Percentiles rank a stretch among this genome's conserved stretches.
Conservation (phyloP, 2,888 invertebrate species). For the Steromphala cineraria region DNA sequence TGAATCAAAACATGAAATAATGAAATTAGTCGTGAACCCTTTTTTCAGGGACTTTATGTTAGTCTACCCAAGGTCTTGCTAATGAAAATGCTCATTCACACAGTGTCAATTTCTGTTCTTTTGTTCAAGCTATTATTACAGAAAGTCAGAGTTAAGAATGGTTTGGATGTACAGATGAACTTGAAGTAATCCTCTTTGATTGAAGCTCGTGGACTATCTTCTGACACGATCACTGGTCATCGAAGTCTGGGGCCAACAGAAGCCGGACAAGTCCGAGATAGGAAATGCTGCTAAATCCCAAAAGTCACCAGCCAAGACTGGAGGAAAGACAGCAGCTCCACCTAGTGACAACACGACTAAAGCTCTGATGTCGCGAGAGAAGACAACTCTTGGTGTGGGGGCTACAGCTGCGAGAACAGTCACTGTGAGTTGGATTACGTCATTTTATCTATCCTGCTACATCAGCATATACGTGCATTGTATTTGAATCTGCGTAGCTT, state of each 20-base stretch:
- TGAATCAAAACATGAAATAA: no score
- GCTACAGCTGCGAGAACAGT: neutral
- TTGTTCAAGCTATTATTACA: no score
- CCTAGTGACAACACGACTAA: constrained; percentile 38
- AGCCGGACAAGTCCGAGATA: constrained; percentile 50
- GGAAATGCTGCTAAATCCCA: neutral
- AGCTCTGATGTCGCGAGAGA: constrained; percentile 50
- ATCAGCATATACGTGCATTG: no score
- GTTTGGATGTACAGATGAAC: no score
- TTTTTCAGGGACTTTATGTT: no score
- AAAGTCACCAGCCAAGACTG: constrained; percentile 6
- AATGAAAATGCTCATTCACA: neutral
- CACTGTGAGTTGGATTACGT: neutral
- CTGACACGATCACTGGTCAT: constrained; percentile 60
- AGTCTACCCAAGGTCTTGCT: no score
- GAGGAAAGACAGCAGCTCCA: neutral
- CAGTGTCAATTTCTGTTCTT: no score
- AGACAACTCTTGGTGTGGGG: constrained; percentile 28
- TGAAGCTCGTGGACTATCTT: constrained; percentile 65
- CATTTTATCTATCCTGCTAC: no score
- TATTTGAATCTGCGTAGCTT: no score
- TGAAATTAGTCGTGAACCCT: no score
- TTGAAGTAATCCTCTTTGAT: no score
- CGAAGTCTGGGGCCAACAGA: constrained; percentile 72
- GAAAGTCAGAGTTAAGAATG: no score